phyloP scores from a whole-genome alignment of 2,888 invertebrate genomes.

The Archips xylosteana region DNA sequence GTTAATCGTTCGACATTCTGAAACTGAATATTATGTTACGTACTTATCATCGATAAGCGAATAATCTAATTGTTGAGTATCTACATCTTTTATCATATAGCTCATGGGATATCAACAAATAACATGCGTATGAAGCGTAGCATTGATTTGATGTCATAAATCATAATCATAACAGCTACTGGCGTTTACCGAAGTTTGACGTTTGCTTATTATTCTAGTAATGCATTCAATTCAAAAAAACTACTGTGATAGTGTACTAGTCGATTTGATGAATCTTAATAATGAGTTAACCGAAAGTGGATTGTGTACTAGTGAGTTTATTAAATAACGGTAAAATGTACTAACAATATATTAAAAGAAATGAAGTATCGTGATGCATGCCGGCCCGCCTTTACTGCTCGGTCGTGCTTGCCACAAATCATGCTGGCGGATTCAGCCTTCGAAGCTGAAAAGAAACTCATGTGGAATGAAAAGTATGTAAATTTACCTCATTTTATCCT shows the following conservation, averaged over 20 bases:
- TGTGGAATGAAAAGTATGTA: constrained; percentile 66
- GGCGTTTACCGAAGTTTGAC: constrained; percentile 16
- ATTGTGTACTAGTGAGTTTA: constrained; percentile 16
- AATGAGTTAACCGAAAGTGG: constrained; percentile 19
- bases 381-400: constrained; percentile 53
- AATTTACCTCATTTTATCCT: not conserved
- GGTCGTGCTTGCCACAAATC: constrained; percentile 60
- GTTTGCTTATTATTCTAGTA: constrained; percentile 20
- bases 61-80: constrained; percentile 27
- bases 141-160: constrained; percentile 19
- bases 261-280: not conserved
- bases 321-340: constrained; percentile 23
- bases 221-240: not conserved
- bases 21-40: constrained; percentile 8
- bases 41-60: constrained; percentile 31
- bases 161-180: constrained; percentile 35
- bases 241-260: constrained; percentile 9
- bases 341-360: constrained; percentile 43
- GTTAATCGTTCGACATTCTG: not conserved
- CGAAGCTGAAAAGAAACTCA: constrained; percentile 67
- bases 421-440: constrained; percentile 69
- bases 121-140: constrained; percentile 18
- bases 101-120: constrained; percentile 30
- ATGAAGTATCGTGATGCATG: constrained; percentile 64
- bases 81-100: constrained; percentile 28